Percentiles rank a stretch among this genome's conserved stretches.
These are phyloP conservation scores for Nomada fucata DNA, from an alignment of 2,888 invertebrate genomes.

Conservation along the genomic window DNA sequence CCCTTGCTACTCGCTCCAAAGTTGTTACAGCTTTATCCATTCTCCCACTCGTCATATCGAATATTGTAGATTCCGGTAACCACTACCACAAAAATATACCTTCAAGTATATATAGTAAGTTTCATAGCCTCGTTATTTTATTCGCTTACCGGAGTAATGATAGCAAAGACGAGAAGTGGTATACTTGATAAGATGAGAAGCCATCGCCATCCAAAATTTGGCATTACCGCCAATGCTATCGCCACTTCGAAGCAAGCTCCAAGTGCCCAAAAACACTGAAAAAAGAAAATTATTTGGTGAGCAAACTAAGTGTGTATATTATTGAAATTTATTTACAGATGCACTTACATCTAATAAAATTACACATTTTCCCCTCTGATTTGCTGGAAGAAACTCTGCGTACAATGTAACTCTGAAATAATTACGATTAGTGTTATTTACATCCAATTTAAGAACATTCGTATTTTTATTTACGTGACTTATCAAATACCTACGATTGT, in stretches of 20 bases:
- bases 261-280: conserved; percentile 96
- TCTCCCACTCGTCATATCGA: conserved; percentile 93
- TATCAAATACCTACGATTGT: conserved; percentile 92
- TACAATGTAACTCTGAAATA: conserved; percentile 94
- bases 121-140: conserved; percentile 20
- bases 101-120: conserved; percentile 14
- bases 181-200: conserved; percentile 95
- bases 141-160: conserved; percentile 92
- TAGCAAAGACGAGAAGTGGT: conserved; percentile 93
- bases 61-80: conserved; percentile 97
- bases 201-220: conserved; percentile 96
- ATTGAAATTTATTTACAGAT: conserved; percentile 27
- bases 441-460: not conserved
- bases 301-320: conserved; percentile 35
- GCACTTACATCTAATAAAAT: conserved; percentile 95
- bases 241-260: conserved; percentile 97
- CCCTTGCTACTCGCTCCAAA: conserved; percentile 93
- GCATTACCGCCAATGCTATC: conserved; percentile 95
- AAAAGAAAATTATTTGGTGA: conserved; percentile 8
- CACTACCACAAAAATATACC: conserved; percentile 87
- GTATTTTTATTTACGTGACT: conserved; percentile 25
- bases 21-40: conserved; percentile 94
- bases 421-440: not conserved
- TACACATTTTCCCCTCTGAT: conserved; percentile 97
- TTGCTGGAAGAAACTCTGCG: conserved; percentile 97